These are phyloP conservation scores for Xerus rutilus DNA, from an alignment of 2,797 vertebrate species.

Conservation along the genomic window DNA sequence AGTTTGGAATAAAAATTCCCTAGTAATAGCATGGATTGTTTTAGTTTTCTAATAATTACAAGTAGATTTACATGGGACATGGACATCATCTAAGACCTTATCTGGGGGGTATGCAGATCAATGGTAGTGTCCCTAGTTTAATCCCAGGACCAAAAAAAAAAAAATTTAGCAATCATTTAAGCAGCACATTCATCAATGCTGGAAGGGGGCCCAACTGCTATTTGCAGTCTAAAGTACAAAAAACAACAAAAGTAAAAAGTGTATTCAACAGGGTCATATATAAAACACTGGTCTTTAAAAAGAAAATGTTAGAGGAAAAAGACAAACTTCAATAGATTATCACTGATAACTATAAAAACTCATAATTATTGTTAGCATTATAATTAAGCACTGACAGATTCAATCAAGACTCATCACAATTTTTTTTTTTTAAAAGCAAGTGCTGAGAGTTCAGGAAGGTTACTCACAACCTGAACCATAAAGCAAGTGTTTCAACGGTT, in stretches of 20 bases:
- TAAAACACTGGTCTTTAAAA: background rate
- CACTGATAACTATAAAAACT: background rate
- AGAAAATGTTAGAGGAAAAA: background rate
- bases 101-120: too few relatives aligned
- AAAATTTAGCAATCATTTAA: background rate
- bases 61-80: background rate
- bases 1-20: conserved; percentile 90
- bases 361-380: background rate
- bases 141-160: too few relatives aligned
- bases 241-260: background rate
- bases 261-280: background rate
- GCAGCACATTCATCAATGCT: background rate
- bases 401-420: background rate
- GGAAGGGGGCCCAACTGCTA: background rate
- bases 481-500: background rate
- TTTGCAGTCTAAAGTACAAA: background rate
- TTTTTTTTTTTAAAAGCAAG: background rate
- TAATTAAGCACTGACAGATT: background rate
- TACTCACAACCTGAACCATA: background rate
- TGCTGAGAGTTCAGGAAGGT: background rate
- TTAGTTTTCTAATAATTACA: conserved; percentile 11
- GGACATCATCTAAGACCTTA: too few relatives aligned
- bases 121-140: too few relatives aligned
- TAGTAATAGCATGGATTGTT: background rate
- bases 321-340: background rate